phyloP scores from a whole-genome alignment of 2,888 invertebrate genomes.

The Plusia festucae region DNA sequence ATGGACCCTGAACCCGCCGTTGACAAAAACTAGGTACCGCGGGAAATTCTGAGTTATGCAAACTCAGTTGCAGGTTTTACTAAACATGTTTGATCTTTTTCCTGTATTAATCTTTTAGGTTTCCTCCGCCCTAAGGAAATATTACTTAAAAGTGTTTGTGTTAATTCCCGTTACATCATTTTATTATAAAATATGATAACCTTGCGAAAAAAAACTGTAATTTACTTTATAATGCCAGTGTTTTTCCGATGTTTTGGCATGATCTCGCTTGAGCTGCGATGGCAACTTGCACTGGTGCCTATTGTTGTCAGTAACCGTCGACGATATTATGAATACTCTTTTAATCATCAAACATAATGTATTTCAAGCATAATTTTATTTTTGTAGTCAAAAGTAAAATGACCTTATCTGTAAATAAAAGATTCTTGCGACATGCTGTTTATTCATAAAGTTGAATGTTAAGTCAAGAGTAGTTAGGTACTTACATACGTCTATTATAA shows the following conservation, averaged over 20 bases:
- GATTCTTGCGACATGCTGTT: slow-evolving; percentile 35
- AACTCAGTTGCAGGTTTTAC: no score
- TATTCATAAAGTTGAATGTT: slow-evolving; percentile 41
- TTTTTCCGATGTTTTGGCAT: not conserved
- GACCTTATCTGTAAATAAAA: slow-evolving; percentile 36
- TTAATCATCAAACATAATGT: not conserved
- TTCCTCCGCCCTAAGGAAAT: no score
- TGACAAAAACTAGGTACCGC: no score
- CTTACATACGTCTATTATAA: slow-evolving; percentile 26
- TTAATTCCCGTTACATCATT: no score
- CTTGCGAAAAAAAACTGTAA: no score
- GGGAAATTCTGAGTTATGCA: no score
- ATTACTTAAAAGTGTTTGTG: no score
- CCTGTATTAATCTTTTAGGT: no score
- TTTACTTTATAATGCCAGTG: not conserved
- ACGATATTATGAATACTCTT: not conserved
- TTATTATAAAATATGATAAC: no score
- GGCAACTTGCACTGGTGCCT: not conserved
- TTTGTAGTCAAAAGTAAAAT: slow-evolving; percentile 11
- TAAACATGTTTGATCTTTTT: no score
- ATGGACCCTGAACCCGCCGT: no score
- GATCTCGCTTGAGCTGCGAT: not conserved
- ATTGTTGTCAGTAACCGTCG: not conserved
- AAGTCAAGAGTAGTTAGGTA: slow-evolving; percentile 22
- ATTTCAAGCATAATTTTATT: slow-evolving; percentile 9